These are phyloP conservation scores for Campoletis sonorensis DNA, from an alignment of 1,140 invertebrate species.

Conservation along the genomic window DNA sequence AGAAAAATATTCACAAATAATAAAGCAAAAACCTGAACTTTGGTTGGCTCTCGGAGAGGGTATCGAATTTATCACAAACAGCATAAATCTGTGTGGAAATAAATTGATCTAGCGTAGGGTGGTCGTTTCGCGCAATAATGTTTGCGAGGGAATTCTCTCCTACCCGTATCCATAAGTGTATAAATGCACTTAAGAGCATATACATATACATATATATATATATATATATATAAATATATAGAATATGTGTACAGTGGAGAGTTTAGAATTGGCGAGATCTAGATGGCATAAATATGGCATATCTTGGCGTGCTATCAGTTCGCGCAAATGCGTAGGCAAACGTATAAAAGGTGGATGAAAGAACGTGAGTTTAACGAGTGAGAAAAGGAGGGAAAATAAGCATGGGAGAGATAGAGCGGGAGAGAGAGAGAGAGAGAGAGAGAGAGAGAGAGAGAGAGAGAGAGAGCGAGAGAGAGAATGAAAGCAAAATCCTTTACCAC, in stretches of 20 bases:
- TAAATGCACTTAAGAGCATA: too few relatives aligned
- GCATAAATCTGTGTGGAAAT: slow-evolving; percentile 23
- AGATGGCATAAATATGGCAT: slow-evolving; percentile 54
- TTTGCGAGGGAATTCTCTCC: not conserved
- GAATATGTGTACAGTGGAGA: not conserved
- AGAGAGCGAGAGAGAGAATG: not conserved
- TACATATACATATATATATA: not conserved
- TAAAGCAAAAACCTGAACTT: too few relatives aligned
- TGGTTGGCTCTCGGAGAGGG: too few relatives aligned
- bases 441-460: not conserved
- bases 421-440: not conserved
- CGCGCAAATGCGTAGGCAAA: slow-evolving; percentile 47
- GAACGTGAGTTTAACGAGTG: not conserved
- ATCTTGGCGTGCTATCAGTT: slow-evolving; percentile 44
- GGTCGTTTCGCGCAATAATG: not conserved
- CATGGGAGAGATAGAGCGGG: not conserved
- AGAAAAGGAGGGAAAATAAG: not conserved
- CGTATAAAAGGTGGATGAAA: not conserved
- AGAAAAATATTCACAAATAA: too few relatives aligned
- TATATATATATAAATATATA: too few relatives aligned
- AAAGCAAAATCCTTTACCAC: slow-evolving; percentile 27
- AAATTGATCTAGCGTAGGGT: slow-evolving; percentile 41
- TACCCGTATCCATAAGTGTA: not conserved
- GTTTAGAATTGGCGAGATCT: slow-evolving; percentile 36
- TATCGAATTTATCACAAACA: not conserved